phyloP scores from a whole-genome alignment of 1,140 invertebrate species.

The Diorhabda carinulata region DNA sequence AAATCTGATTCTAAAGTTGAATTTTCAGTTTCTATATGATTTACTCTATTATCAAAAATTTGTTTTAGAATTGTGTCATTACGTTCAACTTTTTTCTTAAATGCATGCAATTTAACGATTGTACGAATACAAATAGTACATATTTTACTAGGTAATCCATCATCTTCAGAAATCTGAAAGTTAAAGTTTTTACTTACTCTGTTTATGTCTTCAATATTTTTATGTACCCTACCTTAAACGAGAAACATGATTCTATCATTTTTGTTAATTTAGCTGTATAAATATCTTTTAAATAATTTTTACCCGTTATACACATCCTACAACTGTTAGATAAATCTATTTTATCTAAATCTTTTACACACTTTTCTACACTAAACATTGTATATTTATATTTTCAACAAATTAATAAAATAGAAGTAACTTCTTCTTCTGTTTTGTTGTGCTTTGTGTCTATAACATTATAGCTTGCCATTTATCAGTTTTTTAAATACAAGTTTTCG shows the following conservation, averaged over 20 bases:
- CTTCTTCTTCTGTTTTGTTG: neutral
- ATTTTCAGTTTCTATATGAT: slow-evolving; percentile 17
- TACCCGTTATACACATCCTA: slow-evolving; percentile 33
- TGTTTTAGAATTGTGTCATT: slow-evolving; percentile 27
- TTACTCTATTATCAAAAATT: slow-evolving; percentile 25
- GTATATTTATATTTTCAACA: neutral
- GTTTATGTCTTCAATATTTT: neutral
- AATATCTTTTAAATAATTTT: slow-evolving; percentile 31
- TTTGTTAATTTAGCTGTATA: slow-evolving; percentile 29
- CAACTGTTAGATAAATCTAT: slow-evolving; percentile 31
- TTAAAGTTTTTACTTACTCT: slow-evolving; percentile 14
- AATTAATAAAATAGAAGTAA: neutral
- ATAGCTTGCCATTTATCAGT: neutral
- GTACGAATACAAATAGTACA: slow-evolving; percentile 34
- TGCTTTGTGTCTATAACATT: neutral
- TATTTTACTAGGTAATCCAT: slow-evolving; percentile 33
- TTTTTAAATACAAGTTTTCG: neutral
- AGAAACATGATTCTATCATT: slow-evolving; percentile 35
- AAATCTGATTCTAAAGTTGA: slow-evolving; percentile 6
- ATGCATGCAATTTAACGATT: slow-evolving; percentile 35
- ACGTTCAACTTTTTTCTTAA: slow-evolving; percentile 36
- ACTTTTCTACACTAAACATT: neutral
- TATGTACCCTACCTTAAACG: slow-evolving; percentile 29
- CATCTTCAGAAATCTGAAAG: slow-evolving; percentile 31
- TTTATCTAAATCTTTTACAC: neutral